A percentile compares a stretch with the other conserved stretches of the same genome.
phyloP scores from a whole-genome alignment of 2,113 vertebrate genomes.

The Paratilapia polleni region DNA sequence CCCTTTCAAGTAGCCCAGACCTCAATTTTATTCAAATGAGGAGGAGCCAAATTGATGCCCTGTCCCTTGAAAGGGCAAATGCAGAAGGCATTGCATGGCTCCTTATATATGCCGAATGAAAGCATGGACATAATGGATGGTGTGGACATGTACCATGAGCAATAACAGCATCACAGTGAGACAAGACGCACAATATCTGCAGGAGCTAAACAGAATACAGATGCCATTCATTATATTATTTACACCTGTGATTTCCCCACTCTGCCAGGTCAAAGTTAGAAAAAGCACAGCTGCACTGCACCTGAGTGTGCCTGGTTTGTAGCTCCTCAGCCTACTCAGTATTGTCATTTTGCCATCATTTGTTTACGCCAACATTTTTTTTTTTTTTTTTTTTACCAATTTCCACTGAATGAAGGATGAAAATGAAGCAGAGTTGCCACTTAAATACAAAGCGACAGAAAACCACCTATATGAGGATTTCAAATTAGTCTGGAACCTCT shows the following conservation, averaged over 20 bases:
- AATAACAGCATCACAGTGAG: background rate
- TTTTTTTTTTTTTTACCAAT: too few species aligned
- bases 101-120: background rate
- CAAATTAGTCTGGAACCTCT: background rate
- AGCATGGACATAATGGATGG: background rate
- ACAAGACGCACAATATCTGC: background rate
- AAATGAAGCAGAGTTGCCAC: background rate
- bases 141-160: background rate
- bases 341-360: background rate
- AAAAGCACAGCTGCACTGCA: background rate
- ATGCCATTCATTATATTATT: background rate
- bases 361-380: background rate
- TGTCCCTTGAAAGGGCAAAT: background rate
- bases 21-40: too few species aligned
- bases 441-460: background rate
- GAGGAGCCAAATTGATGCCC: background rate
- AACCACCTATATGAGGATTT: background rate
- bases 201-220: constrained; percentile 2
- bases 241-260: background rate
- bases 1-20: too few species aligned
- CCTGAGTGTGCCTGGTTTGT: background rate
- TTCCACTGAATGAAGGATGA: background rate
- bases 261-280: background rate
- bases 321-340: background rate
- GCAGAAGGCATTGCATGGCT: background rate